Evolutionary conservation across 1,140 invertebrate species (phyloP), one percentile per base, ranked within the genome.

Genomic region (Vollenhovia emeryi): DNA sequence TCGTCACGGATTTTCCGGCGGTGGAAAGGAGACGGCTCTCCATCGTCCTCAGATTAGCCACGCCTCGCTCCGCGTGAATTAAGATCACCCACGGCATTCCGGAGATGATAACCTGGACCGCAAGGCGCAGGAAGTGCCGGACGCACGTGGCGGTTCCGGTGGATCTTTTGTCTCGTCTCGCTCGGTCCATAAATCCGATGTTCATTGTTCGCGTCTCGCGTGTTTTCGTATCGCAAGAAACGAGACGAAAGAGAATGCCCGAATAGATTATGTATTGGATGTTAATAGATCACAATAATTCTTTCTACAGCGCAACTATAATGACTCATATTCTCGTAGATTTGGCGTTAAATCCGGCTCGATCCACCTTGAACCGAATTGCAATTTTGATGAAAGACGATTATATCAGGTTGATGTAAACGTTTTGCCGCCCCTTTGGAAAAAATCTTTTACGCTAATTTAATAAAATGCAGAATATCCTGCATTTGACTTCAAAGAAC

Each of bases 31-130:
- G 78, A 90, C 83, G 85, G 86, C 88, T 76, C 89, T 80, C 84
- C 79, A 80, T 88, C 87, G 84, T 82, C 79, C 24, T 79, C 87
- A 84, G 88, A 89, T 91, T 91, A 90, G 89, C 84, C 89, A 90
- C 85, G 84, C 90, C 75, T 84, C 50, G 84, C 24, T 83, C 64
- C 74, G 78, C 75, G 86, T 86, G 87, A 92, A 91, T 92, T 91
- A 92, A 92, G 86, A 91, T 92, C 90, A 92, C 89, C 91, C 91
- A 92, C 91, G 91, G 75, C 84, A 91, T 91, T 91, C 88, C 85
- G n/a, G 74, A 85, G 55, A 45, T 59, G 78, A 69, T 80, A 69
- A 78, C 59, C 45, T 43, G 78, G 62, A 59, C 27, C 30, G 27
- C 8, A 50, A 64, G 27, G 43, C 64, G 84, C 48, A 87, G 84